Evolutionary conservation across 2,113 vertebrate genomes (phyloP), one percentile per base, ranked within the genome.

Genomic region (Mugil cephalus): DNA sequence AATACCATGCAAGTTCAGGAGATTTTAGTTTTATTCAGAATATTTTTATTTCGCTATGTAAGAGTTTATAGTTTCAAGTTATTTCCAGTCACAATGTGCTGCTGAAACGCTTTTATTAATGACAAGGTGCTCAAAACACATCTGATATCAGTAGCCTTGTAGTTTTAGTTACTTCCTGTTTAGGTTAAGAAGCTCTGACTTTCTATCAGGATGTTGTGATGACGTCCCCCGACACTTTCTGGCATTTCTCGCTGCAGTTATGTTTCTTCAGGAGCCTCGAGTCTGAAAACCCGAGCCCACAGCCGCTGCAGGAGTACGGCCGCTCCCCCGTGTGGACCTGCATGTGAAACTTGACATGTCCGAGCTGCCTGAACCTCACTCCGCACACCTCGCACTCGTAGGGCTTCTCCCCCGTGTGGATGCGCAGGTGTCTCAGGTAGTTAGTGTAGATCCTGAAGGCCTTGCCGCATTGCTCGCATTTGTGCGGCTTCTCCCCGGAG

Each of bases 281-380:
- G 63, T 92, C 88, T 4, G 91, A 91, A 40, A 92, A 92, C 3
- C 88, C 72, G 0, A 78, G 69, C 54, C 88, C 86, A 2, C 91
- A 90, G 59, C 58, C 30, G 81, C 71, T 69, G 58, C 89, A 92
- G 4, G 74, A 48, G 0, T 85, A 89, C 1, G 88, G 88, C 1
- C 77, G 65, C 14, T 89, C 86, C 34, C 88, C 86, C 0, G 91
- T 92, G 86, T 92, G 91, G 15, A 88, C 69, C 82, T 90, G 89
- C 91, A 92, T 92, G 77, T 92, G 91, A 55, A 89, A 89, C 87
- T 92, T 91, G 0, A 90, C 89, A 30, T 92, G 91, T 42, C 72
- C 81, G 0, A 89, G 87, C 68, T 91, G 91, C 43, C 88, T 62
- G 84, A 92, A 92, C 24, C 77, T 80, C 18, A 50, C 46, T 0